Percentiles rank a stretch among this genome's conserved stretches.
phyloP scores from a whole-genome alignment of 2,113 vertebrate genomes.

The Ifrita kowaldi region DNA sequence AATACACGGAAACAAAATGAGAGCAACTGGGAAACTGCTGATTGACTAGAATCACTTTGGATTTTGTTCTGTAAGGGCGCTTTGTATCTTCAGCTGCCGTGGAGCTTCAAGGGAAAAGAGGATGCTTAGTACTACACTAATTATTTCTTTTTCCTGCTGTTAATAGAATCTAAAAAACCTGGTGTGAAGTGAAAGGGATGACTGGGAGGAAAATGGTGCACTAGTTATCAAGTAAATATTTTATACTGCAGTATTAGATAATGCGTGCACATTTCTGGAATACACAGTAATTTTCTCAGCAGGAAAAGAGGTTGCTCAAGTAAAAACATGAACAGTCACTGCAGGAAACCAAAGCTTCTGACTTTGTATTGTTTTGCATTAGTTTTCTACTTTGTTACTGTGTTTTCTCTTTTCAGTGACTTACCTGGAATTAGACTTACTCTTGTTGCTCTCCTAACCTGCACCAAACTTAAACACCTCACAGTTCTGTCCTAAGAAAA shows the following conservation, averaged over 20 bases:
- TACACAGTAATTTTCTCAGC: conserved; percentile 11
- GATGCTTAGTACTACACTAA: neutral
- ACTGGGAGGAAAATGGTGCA: neutral
- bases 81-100: neutral
- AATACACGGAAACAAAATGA: neutral
- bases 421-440: neutral
- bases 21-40: neutral
- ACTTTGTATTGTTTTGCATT: neutral
- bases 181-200: neutral
- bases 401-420: neutral
- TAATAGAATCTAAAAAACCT: neutral
- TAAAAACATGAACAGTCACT: neutral
- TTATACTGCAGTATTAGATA: neutral
- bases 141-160: neutral
- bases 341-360: neutral
- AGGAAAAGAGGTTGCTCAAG: neutral
- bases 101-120: neutral
- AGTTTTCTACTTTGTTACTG: neutral
- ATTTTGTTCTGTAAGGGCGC: neutral
- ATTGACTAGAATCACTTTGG: neutral
- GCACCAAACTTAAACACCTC: neutral
- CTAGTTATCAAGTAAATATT: neutral
- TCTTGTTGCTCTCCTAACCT: neutral
- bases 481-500: neutral
- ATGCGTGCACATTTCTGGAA: neutral